Base-by-base conservation (phyloP, 37 sponge, comb jelly and placozoan species). In the Eunapius fragilis region DNA sequence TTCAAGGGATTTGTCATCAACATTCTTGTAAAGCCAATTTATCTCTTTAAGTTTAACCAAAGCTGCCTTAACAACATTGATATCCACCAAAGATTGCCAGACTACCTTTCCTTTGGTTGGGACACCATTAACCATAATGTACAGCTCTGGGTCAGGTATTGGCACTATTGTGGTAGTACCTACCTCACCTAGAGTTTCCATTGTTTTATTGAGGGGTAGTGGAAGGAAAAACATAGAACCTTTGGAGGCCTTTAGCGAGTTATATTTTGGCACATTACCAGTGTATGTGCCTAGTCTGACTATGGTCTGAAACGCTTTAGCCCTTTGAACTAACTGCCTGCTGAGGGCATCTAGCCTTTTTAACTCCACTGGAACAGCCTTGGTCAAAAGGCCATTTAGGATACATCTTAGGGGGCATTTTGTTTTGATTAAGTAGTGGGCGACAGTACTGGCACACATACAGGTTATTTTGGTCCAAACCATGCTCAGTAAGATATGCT, bases 251-350 rank as follows among this genome's bases (percentile, higher is more conserved):
- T 87, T 69, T 19, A 84, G 81, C 11, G 82, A 83, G 35, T 87
- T 87, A 78, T 87, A 87, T 26, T 30, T 23, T n/a, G 89, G 86
- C 27, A 88, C 89, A 25, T 85, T 92, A 26, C 27, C 72, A 24
- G 84, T 83, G 80, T 89, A 86, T 12, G 90, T 93, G 32, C 80
- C 87, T 19, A 93, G 81, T 45, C 87, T 77, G 12, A 86, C 69
- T 7, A 89, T 68, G 26, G 93, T 86, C 70, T 93, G 90, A 69
- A 72, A 93, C 12, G 31, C n/a, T 50, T 93, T 93, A 6, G 89
- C 89, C 22, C 68, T 50, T 31, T 93, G 89, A 67, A 93, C 71
- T 17, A 91, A 58, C 74, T 87, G 92, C 45, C 37, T 84, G 48
- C 85, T 80, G 13, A 91, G 69, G 31, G 83, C 32, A 50, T 86